Percentiles rank a stretch among this genome's conserved stretches.
Conservation (phyloP, 2,113 vertebrate genomes). For the Zosterops pallidus region DNA sequence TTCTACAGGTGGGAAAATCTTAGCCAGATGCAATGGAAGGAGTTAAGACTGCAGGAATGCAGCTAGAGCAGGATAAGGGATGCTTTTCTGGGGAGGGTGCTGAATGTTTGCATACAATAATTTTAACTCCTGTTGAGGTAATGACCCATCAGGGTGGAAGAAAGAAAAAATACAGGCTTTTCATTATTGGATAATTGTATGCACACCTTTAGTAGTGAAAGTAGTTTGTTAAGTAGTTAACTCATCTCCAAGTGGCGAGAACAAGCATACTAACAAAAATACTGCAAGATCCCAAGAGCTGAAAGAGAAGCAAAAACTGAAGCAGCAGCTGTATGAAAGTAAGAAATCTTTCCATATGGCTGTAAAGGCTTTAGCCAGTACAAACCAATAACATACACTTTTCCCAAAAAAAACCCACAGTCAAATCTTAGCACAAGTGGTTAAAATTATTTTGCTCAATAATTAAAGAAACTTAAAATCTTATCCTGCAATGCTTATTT, state of each 20-base stretch:
- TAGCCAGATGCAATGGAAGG: background rate
- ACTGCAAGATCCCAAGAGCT: background rate
- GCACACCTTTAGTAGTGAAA: conserved; percentile 8
- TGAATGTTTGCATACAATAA: background rate
- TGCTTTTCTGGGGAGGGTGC: conserved; percentile 31
- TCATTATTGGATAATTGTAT: conserved; percentile 6
- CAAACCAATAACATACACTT: background rate
- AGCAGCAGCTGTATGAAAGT: background rate
- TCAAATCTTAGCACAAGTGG: background rate
- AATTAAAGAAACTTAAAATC: background rate
- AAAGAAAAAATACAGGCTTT: background rate
- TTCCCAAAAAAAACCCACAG: background rate
- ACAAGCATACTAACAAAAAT: background rate
- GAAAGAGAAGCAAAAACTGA: background rate
- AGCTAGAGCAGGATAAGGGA: background rate
- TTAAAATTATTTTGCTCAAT: background rate
- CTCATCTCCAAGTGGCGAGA: background rate
- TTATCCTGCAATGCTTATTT: background rate
- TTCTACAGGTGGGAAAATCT: background rate
- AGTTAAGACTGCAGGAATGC: conserved; percentile 7
- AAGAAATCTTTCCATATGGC: background rate
- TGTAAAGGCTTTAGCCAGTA: background rate
- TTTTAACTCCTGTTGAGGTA: background rate
- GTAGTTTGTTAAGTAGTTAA: background rate
- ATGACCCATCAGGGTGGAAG: background rate